phyloP scores from a whole-genome alignment of 2,113 vertebrate genomes.

The Cardinalis cardinalis region DNA sequence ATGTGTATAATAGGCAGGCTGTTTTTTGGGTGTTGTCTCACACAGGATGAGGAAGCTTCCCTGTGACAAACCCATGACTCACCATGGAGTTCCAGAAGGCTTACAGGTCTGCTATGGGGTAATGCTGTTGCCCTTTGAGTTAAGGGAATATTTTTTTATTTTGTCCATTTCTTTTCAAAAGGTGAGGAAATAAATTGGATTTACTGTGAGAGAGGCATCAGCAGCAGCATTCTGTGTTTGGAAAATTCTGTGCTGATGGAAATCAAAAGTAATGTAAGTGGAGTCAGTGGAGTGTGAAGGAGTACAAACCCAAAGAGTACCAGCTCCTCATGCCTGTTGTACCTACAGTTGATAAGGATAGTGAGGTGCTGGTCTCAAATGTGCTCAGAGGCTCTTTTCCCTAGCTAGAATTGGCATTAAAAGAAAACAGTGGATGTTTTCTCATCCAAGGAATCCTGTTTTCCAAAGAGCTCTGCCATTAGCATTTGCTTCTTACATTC shows the following conservation, averaged over 20 bases:
- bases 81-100: not conserved
- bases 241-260: not conserved
- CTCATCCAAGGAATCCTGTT: not conserved
- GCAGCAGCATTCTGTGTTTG: not conserved
- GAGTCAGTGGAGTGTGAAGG: not conserved
- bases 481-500: not conserved
- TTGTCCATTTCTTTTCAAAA: not conserved
- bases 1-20: not conserved
- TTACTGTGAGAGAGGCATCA: not conserved
- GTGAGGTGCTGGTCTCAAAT: not conserved
- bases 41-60: not conserved
- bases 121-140: not conserved
- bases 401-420: not conserved
- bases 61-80: not conserved
- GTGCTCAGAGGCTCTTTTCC: not conserved
- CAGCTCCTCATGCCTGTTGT: not conserved
- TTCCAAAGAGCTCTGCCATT: not conserved
- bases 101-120: not conserved
- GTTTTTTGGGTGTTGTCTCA: not conserved
- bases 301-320: not conserved
- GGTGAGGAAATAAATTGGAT: not conserved
- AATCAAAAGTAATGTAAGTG: not conserved
- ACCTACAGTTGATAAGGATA: not conserved
- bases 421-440: not conserved
- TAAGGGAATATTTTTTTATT: not conserved